A percentile compares a stretch with the other conserved stretches of the same genome.
These are phyloP conservation scores for Cheilosia grossa DNA, from an alignment of 2,888 invertebrate species.

Conservation along the genomic window DNA sequence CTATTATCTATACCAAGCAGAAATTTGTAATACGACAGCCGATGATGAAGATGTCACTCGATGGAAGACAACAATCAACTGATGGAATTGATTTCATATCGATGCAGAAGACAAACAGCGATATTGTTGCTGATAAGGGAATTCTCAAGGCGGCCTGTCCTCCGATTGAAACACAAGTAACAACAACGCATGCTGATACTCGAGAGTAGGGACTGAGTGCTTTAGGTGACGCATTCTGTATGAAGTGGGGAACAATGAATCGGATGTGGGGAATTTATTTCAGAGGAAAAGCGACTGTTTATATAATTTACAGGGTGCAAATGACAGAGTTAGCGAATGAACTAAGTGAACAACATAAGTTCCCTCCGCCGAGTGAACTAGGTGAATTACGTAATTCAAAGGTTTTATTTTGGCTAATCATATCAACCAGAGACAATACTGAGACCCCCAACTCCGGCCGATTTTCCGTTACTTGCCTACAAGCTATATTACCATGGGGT, in stretches of 20 bases:
- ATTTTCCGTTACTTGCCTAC: no score
- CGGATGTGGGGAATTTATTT: no score
- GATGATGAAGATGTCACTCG: constrained; percentile 48
- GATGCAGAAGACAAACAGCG: constrained; percentile 54
- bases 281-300: no score
- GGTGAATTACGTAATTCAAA: no score
- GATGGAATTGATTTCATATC: constrained; percentile 58
- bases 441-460: no score
- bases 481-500: no score
- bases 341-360: no score
- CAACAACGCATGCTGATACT: constrained; percentile 21
- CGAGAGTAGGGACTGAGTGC: constrained; percentile 29
- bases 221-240: constrained; percentile 46
- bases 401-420: no score
- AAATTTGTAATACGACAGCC: background rate
- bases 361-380: no score
- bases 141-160: background rate
- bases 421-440: no score
- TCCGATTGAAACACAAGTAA: constrained; percentile 4
- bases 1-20: background rate
- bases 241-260: background rate
- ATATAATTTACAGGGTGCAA: no score
- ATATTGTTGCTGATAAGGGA: constrained; percentile 47
- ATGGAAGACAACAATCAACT: constrained; percentile 60
- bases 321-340: no score